Conservation (phyloP, 2,797 vertebrate genomes). For the Gephyroberyx darwinii region DNA sequence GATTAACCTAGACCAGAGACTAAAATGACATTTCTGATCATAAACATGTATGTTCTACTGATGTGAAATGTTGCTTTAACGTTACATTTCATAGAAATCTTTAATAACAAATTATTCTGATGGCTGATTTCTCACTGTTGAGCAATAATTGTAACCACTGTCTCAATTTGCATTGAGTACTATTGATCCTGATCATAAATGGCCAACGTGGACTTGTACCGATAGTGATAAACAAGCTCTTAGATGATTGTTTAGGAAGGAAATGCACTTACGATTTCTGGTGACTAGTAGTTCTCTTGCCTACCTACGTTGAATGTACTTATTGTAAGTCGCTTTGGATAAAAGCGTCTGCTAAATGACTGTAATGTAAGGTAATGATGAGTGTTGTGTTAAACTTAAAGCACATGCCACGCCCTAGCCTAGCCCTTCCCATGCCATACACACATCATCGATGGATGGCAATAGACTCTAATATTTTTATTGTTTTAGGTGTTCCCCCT, state of each 20-base stretch:
- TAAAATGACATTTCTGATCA: too few species aligned
- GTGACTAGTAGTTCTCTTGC: too few species aligned
- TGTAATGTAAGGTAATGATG: background rate
- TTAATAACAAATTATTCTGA: background rate
- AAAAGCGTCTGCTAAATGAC: too few species aligned
- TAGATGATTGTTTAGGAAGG: too few species aligned
- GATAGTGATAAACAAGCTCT: background rate
- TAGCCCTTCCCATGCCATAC: too few species aligned
- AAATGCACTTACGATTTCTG: too few species aligned
- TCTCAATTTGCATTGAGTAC: background rate
- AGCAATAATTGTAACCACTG: background rate
- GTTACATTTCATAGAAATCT: background rate
- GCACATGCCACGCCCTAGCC: too few species aligned
- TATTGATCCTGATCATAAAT: background rate
- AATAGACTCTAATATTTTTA: background rate
- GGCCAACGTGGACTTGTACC: background rate
- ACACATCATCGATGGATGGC: background rate
- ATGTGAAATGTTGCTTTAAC: too few species aligned
- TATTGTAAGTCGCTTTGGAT: too few species aligned
- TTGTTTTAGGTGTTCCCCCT: conserved; percentile 40
- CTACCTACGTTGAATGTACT: too few species aligned
- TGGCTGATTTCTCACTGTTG: background rate
- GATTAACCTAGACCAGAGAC: too few species aligned
- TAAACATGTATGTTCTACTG: too few species aligned
- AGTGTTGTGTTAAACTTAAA: background rate